Evolutionary conservation across 1,140 invertebrate species (phyloP), one percentile per base, ranked within the genome.

Genomic region (Rhagoletis zephyria): DNA sequence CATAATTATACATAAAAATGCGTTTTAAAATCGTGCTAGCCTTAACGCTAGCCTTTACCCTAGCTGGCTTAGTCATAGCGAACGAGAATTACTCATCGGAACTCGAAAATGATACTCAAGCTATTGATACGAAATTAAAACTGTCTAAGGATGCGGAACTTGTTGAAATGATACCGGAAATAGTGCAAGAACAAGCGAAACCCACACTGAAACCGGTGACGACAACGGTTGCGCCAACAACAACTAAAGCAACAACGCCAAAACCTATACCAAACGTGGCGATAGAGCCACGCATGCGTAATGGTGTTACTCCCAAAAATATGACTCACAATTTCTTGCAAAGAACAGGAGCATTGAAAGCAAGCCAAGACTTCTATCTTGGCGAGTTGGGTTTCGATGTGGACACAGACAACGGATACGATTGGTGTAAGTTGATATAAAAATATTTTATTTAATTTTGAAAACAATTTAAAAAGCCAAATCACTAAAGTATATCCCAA

Each of bases 1-100:
- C 89, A 45, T 88, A 86, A 87, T 88, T 86, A 89, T 86, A 81
- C 19, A 42, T 16, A 65, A 88, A 89, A 90, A 92, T 92, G 91
- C 91, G 91, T 86, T 91, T 92, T 85, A 92, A 92, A 92, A 88
- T 91, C 81, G 90, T 92, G 91, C 65, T 92, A 88, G 90, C 90
- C 87, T 91, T 90, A 90, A 89, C 89, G 87, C 89, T 92, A 90
- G 90, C 90, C 87, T 92, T 90, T 6, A 90, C 89, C 89, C 91
- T 92, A 51, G 91, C 91, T 89, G 90, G 89, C 89, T 90, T 89
- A 87, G 91, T 90, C 86, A 89, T 91, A 64, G 91, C 91, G 87
- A 92, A 90, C 87, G 91, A 92, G 89, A 92, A 92, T 85, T 85
- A 92, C 60, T 92, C 91, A 56, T 87, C 89, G 60, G 91, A 92